phyloP scores from a whole-genome alignment of 2,797 vertebrate genomes.

The Acanthopagrus latus region DNA sequence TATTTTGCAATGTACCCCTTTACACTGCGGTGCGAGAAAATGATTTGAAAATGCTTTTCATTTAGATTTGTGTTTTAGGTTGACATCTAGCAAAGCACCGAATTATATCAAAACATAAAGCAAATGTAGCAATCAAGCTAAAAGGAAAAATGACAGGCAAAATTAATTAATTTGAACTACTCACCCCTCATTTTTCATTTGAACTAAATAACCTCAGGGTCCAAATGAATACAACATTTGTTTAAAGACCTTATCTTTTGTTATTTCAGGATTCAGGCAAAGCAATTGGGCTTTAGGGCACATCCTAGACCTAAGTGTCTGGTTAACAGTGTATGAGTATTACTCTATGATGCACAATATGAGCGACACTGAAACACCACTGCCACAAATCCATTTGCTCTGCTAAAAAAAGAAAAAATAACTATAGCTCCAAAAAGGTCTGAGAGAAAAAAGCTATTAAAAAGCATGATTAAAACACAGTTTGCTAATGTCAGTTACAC shows the following conservation, averaged over 20 bases:
- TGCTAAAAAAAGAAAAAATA: conserved; percentile 6
- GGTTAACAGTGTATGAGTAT: not conserved
- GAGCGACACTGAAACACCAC: not conserved
- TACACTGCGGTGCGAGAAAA: conserved; percentile 42
- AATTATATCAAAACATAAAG: conserved; percentile 62
- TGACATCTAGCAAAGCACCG: conserved; percentile 66
- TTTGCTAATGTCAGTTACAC: not conserved
- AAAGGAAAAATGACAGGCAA: conserved; percentile 55
- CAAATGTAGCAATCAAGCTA: conserved; percentile 59
- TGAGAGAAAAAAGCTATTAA: not conserved
- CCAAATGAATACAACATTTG: conserved; percentile 47
- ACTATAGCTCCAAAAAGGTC: conserved; percentile 8
- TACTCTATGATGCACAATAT: conserved; percentile 1
- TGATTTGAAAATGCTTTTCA: conserved; percentile 71
- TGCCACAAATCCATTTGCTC: conserved; percentile 11
- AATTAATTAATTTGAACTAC: conserved; percentile 67
- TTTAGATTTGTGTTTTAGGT: conserved; percentile 62
- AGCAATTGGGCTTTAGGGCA: conserved; percentile 11
- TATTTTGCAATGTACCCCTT: conserved; percentile 22
- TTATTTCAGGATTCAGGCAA: conserved; percentile 39
- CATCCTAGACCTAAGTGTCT: conserved; percentile 24
- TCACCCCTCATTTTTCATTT: conserved; percentile 53
- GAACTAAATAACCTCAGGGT: conserved; percentile 64
- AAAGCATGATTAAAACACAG: conserved; percentile 13
- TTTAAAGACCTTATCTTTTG: conserved; percentile 45